Evolutionary conservation across 2,113 vertebrate species (phyloP).

Genomic region (Thamnophis sirtalis): DNA sequence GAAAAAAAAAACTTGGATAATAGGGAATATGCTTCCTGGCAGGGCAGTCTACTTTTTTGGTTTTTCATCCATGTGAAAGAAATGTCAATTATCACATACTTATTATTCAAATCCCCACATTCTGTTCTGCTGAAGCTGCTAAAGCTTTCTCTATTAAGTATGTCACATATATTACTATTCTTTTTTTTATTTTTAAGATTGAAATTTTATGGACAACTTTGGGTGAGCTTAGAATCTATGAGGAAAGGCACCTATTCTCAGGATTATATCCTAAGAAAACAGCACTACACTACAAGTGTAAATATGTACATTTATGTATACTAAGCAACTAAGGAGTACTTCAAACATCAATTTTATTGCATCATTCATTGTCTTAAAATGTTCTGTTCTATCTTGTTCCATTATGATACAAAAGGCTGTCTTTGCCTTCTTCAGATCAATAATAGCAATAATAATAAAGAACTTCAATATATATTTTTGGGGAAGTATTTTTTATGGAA

Average conservation of each 20-base stretch:
- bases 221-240: background rate
- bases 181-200: background rate
- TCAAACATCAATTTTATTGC: constrained; percentile 4
- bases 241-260: background rate
- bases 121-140: background rate
- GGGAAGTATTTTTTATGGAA: background rate
- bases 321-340: background rate
- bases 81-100: background rate
- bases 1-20: background rate
- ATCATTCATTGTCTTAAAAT: background rate
- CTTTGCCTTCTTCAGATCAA: background rate
- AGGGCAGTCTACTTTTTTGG: background rate
- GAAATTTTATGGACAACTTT: background rate
- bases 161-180: background rate
- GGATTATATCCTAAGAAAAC: background rate
- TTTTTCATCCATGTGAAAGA: background rate
- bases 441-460: background rate
- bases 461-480: background rate
- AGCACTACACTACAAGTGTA: background rate
- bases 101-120: background rate
- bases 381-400: background rate
- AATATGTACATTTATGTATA: background rate
- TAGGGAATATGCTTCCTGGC: background rate
- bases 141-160: background rate
- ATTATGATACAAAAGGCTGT: background rate